Conservation (phyloP, 30 jellyfish, hydroid and myxozoan genomes). For the Chrysaora quinquecirrha region DNA sequence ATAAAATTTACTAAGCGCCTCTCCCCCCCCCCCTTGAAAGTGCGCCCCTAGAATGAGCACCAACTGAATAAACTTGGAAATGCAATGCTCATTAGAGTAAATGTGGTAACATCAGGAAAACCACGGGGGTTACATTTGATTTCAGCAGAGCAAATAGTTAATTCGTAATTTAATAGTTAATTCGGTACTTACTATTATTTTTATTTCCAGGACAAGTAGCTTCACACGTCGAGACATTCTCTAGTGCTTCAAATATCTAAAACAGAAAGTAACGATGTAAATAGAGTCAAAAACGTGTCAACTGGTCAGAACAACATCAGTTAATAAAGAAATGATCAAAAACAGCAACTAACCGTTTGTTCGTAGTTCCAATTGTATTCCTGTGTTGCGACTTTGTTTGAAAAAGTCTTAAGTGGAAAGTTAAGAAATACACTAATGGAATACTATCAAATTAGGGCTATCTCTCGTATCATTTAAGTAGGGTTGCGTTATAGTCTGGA, state of each 20-base stretch:
- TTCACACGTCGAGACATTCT: constrained; percentile 29
- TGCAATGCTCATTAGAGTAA: too few relatives aligned
- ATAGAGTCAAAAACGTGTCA: background rate
- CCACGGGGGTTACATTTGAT: too few relatives aligned
- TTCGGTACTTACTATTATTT: constrained; percentile 2
- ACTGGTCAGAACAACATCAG: background rate
- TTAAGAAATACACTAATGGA: background rate
- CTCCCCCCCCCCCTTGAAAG: too few relatives aligned
- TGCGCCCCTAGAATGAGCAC: too few relatives aligned
- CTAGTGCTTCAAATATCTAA: constrained; percentile 59
- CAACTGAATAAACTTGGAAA: too few relatives aligned
- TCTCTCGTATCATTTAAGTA: too few relatives aligned
- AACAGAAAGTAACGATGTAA: background rate
- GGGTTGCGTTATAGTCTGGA: too few relatives aligned
- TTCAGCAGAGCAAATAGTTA: too few relatives aligned
- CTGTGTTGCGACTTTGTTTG: background rate
- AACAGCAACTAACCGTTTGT: constrained; percentile 26
- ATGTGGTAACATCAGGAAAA: too few relatives aligned
- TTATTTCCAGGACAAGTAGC: constrained; percentile 47
- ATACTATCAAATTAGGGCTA: too few relatives aligned
- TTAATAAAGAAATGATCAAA: background rate
- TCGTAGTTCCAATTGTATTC: constrained; percentile 34
- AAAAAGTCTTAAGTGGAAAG: constrained; percentile 1
- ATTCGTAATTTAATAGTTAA: too few relatives aligned
- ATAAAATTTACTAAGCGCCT: too few relatives aligned